A percentile compares a stretch with the other conserved stretches of the same genome.
phyloP scores from a whole-genome alignment of 1,140 invertebrate species.

The Leptonema lineaticorne region DNA sequence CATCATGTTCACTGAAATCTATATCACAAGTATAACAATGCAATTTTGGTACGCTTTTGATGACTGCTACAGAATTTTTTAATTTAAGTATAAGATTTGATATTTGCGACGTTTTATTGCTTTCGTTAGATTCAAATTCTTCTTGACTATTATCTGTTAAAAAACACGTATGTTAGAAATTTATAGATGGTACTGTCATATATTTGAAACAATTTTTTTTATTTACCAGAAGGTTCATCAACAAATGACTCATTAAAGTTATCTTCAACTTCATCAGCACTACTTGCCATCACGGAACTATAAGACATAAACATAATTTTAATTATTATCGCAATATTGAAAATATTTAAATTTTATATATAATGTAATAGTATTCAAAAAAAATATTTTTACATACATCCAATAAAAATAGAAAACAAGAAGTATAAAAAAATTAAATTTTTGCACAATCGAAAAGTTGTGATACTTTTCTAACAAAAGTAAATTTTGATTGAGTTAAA shows the following conservation, averaged over 20 bases:
- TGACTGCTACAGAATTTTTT: conserved; percentile 25
- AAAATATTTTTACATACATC: no score
- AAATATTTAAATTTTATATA: no score
- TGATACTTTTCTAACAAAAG: no score
- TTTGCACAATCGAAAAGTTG: no score
- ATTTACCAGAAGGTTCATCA: conserved; percentile 34
- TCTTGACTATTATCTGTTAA: conserved; percentile 1
- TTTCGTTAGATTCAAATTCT: conserved; percentile 20
- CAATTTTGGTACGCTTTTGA: background rate
- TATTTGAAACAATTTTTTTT: background rate
- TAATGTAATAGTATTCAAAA: no score
- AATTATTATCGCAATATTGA: no score
- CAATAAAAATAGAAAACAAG: no score
- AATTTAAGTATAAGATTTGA: conserved; percentile 27
- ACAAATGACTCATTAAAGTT: conserved; percentile 29
- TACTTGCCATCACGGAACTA: conserved; percentile 33
- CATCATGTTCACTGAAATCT: conserved; percentile 10
- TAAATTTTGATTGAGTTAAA: no score
- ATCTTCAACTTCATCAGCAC: conserved; percentile 27
- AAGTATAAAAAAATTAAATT: no score
- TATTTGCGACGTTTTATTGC: conserved; percentile 16
- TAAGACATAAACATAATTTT: no score
- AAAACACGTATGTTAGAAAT: background rate
- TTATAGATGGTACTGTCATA: background rate
- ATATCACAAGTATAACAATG: conserved; percentile 22